Evolutionary conservation across 1,140 invertebrate species (phyloP).

Genomic region (Drosophila bocki): DNA sequence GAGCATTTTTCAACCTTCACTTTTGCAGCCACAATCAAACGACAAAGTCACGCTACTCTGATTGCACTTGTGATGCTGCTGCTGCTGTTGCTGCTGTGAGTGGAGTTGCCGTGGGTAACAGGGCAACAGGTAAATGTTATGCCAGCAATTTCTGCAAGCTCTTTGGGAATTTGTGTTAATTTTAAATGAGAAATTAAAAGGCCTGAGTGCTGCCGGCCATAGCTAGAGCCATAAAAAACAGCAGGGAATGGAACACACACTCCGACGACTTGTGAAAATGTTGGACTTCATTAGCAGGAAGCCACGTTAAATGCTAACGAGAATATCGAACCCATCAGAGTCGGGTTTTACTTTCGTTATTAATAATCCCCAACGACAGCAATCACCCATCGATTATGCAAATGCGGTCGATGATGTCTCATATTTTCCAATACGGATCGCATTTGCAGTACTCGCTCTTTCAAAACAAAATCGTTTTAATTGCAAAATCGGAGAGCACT

Average conservation of each 20-base stretch:
- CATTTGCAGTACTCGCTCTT: neutral
- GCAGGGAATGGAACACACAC: constrained; percentile 13
- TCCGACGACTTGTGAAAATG: constrained; percentile 20
- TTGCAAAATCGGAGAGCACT: constrained; percentile 59
- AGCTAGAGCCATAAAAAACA: constrained; percentile 3
- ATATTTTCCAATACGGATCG: constrained; percentile 26
- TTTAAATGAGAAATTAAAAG: constrained; percentile 47
- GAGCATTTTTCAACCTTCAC: constrained; percentile 78
- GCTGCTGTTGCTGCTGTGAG: constrained; percentile 22
- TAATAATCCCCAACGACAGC: constrained; percentile 30
- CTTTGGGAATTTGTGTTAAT: constrained; percentile 42
- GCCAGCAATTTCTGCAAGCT: constrained; percentile 12
- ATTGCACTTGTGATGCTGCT: constrained; percentile 55
- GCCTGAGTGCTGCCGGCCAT: constrained; percentile 13
- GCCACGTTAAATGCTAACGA: constrained; percentile 27
- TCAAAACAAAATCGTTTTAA: constrained; percentile 54
- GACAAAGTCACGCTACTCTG: constrained; percentile 75
- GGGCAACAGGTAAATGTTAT: constrained; percentile 35
- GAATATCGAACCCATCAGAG: constrained; percentile 31
- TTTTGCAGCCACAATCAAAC: constrained; percentile 67
- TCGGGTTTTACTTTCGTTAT: constrained; percentile 32
- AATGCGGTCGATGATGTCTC: constrained; percentile 40
- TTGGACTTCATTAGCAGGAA: constrained; percentile 17
- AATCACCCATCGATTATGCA: constrained; percentile 45
- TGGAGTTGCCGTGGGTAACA: constrained; percentile 28